Percentiles rank a stretch among this genome's conserved stretches.
Evolutionary conservation across 2,888 invertebrate genomes (phyloP).

Genomic region (Tetragnatha montana): DNA sequence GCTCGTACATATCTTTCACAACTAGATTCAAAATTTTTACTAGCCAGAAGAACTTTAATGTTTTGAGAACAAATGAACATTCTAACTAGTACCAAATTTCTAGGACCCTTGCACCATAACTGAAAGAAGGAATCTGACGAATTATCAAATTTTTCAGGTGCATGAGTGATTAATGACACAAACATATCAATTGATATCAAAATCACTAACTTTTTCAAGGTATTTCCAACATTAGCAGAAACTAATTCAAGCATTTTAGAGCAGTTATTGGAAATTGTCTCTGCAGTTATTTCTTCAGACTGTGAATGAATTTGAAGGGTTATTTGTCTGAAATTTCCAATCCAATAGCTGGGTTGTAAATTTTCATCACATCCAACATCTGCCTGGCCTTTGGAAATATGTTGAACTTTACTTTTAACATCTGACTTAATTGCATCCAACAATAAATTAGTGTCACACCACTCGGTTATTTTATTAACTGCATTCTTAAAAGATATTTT

Average conservation of each 20-base stretch:
- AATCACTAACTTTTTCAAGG: constrained; percentile 21
- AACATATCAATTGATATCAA: constrained; percentile 55
- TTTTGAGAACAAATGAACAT: constrained; percentile 52
- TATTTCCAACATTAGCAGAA: background rate
- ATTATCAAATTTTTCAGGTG: constrained; percentile 38
- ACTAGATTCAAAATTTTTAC: constrained; percentile 27
- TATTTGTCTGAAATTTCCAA: constrained; percentile 9
- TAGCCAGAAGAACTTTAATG: constrained; percentile 38
- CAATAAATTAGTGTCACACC: constrained; percentile 56
- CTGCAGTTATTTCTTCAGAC: background rate
- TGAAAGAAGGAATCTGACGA: constrained; percentile 1
- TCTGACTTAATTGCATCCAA: constrained; percentile 46
- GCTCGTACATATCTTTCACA: constrained; percentile 21
- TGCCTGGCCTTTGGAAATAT: constrained; percentile 18
- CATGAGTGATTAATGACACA: constrained; percentile 45
- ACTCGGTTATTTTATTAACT: constrained; percentile 44
- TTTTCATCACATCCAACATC: background rate
- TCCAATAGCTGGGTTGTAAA: constrained; percentile 5
- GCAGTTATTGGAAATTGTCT: background rate
- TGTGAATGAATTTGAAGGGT: constrained; percentile 17
- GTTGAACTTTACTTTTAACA: constrained; percentile 46
- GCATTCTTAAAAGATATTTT: constrained; percentile 42
- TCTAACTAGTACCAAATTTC: constrained; percentile 9
- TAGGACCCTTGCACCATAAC: constrained; percentile 31
- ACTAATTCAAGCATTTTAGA: background rate